Evolutionary conservation across 2,888 invertebrate species (phyloP).

Genomic region (Andricus quercusramuli): DNA sequence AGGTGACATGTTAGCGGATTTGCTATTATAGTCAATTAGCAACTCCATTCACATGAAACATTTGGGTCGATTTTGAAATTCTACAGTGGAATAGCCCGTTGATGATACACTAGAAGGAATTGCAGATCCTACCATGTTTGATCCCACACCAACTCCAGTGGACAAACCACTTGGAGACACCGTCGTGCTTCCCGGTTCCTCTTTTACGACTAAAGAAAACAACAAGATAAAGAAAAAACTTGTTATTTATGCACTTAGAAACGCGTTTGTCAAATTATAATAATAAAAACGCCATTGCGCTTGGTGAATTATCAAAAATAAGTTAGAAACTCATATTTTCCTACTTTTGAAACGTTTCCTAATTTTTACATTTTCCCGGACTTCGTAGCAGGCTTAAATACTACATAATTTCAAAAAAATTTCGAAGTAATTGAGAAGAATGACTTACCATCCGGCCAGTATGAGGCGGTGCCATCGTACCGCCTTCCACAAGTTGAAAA

Average conservation of each 20-base stretch:
- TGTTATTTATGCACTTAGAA: too few species aligned
- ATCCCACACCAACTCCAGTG: slow-evolving; percentile 64
- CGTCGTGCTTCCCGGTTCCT: slow-evolving; percentile 72
- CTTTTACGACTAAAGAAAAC: slow-evolving; percentile 70
- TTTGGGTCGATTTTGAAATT: slow-evolving; percentile 68
- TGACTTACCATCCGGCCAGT: slow-evolving; percentile 73
- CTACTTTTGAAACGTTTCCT: neutral
- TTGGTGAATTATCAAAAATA: too few species aligned
- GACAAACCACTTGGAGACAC: slow-evolving; percentile 67
- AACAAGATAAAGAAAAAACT: neutral
- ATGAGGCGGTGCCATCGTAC: slow-evolving; percentile 66
- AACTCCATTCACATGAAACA: slow-evolving; percentile 5
- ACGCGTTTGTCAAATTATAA: too few species aligned
- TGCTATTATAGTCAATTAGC: neutral
- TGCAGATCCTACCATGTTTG: slow-evolving; percentile 69
- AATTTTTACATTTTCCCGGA: neutral
- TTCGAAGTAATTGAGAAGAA: neutral
- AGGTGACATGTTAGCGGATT: neutral
- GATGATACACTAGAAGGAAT: slow-evolving; percentile 70
- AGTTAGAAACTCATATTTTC: too few species aligned
- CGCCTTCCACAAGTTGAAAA: slow-evolving; percentile 70
- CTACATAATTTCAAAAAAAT: neutral
- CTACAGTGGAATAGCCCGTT: slow-evolving; percentile 69
- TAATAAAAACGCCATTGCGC: too few species aligned
- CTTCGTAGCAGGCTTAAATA: neutral